Evolutionary conservation across 2,888 invertebrate genomes (phyloP).

Genomic region (Athalia cordata): DNA sequence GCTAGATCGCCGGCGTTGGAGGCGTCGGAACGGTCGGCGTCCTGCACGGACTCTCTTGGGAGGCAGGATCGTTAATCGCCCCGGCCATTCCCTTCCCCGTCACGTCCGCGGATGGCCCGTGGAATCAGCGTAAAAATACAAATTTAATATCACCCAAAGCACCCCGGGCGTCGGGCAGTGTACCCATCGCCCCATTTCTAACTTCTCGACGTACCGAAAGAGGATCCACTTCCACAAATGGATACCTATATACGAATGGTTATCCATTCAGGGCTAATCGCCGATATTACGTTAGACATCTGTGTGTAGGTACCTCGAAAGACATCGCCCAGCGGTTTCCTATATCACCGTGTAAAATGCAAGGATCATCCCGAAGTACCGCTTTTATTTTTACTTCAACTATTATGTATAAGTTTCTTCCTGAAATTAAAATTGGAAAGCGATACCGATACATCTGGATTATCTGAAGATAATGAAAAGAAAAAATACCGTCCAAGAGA

Average conservation of each 20-base stretch:
- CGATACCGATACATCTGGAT: too few species aligned
- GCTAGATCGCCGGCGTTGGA: constrained; percentile 45
- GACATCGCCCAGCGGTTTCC: constrained; percentile 13
- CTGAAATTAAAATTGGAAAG: too few species aligned
- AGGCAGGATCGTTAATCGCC: constrained; percentile 77
- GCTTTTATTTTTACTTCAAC: too few species aligned
- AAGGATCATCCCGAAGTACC: too few species aligned
- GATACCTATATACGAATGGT: constrained; percentile 39
- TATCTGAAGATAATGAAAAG: too few species aligned
- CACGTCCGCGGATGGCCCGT: constrained; percentile 77
- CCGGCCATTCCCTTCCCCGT: constrained; percentile 75
- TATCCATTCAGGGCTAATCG: constrained; percentile 37
- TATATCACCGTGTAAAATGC: background rate
- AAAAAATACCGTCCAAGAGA: too few species aligned
- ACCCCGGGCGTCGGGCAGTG: constrained; percentile 40
- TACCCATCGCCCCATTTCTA: constrained; percentile 38
- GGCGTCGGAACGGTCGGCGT: constrained; percentile 45
- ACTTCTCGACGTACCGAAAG: constrained; percentile 30
- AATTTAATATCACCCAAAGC: constrained; percentile 76
- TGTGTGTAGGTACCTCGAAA: background rate
- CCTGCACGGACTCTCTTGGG: constrained; percentile 61
- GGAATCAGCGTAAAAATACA: constrained; percentile 80
- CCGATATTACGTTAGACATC: constrained; percentile 26
- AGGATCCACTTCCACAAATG: constrained; percentile 41
- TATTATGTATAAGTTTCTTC: too few species aligned